These are phyloP conservation scores for Ectemnius lituratus DNA, from an alignment of 2,888 invertebrate species.

Conservation along the genomic window DNA sequence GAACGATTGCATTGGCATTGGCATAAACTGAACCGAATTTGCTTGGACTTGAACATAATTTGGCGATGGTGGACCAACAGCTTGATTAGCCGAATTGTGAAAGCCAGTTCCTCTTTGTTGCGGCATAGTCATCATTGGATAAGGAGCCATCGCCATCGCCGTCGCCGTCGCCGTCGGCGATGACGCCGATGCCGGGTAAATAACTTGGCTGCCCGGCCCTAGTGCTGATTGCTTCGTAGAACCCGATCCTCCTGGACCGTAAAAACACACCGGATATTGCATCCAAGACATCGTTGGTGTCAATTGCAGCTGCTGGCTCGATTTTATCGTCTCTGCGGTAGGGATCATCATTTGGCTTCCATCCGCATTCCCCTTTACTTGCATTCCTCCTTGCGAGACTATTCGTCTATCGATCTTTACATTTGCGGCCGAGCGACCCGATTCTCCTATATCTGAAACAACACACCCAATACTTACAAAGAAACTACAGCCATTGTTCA, in stretches of 20 bases:
- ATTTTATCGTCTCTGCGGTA: conserved; percentile 66
- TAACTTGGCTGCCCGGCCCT: background rate
- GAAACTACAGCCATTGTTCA: too few relatives aligned
- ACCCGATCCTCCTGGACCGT: conserved; percentile 17
- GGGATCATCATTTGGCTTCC: conserved; percentile 37
- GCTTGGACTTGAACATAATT: conserved; percentile 46
- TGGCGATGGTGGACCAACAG: conserved; percentile 10
- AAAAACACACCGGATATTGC: conserved; percentile 66
- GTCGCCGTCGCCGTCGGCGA: conserved; percentile 18
- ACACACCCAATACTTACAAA: too few relatives aligned
- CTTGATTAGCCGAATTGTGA: conserved; percentile 6
- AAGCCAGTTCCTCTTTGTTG: conserved; percentile 9
- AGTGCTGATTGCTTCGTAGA: conserved; percentile 6
- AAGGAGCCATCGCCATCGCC: conserved; percentile 22
- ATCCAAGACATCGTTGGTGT: conserved; percentile 61
- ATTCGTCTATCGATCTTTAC: conserved; percentile 2
- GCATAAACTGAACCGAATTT: conserved; percentile 38
- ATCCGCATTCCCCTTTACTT: conserved; percentile 27
- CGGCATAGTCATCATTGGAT: conserved; percentile 13
- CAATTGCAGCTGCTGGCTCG: conserved; percentile 68
- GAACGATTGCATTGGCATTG: conserved; percentile 3
- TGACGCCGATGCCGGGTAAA: conserved; percentile 42
- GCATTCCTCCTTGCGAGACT: background rate
- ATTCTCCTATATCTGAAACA: too few relatives aligned
- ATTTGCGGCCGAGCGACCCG: too few relatives aligned